Base-by-base conservation (phyloP, 2,113 vertebrate genomes). In the Steatornis caripensis region DNA sequence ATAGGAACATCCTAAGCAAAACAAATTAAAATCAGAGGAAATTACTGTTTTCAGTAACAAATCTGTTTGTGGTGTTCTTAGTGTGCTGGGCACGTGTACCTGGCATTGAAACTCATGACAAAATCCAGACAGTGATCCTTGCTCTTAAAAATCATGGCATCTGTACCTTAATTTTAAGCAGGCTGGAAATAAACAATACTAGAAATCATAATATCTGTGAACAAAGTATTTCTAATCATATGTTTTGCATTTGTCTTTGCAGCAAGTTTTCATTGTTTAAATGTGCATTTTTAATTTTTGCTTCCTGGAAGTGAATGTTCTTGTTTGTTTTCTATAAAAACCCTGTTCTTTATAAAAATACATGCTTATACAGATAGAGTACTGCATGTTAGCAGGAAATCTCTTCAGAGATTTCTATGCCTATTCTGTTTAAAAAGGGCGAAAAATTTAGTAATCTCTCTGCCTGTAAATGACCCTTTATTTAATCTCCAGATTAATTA, bases 151-250 rank as follows among this genome's bases (percentile, higher is more conserved):
- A 90, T 48, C 37, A n/a, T 21, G 27, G 18, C 20, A 70, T 2
- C 13, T 39, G 4, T 30, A 60, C 21, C 17, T 51, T 39, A 30
- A 60, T 68, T 45, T 62, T 71, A 36, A 85, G 55, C 1, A 6
- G 18, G 12, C 3, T 85, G 23, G 54, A 89, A 83, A 89, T 41
- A 54, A 93, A 37, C 26, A 61, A 12, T 46, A 32, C 65, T 41
- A 75, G 26, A 29, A 43, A 43, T 46, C 16, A 24, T 70, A 64
- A 51, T 15, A 3, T 16, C 23, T 27, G 1, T 45, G 41, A 66
- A 46, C 5, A 79, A 89, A 37, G 4, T 0, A 4, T 60, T 61
- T 6, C 4, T 48, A 45, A 30, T 2, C 1, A 15, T 30, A 34
- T 3, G 22, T 9, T 12, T 65, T 58, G 4, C 5, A 30, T 85